These are phyloP conservation scores for Musca vetustissima DNA, from an alignment of 1,140 invertebrate species.

Conservation along the genomic window DNA sequence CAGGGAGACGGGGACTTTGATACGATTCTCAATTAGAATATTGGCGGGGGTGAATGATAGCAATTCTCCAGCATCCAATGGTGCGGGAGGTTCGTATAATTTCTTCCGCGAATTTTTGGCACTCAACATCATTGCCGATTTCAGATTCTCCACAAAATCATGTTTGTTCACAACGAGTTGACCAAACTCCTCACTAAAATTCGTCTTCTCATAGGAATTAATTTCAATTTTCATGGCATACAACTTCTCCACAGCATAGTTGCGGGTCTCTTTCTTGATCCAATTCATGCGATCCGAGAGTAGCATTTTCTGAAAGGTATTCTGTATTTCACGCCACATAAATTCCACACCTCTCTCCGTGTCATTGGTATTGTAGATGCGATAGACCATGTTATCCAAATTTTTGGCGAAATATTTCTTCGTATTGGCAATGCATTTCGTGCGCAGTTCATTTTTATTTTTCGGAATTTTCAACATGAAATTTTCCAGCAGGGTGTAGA, in stretches of 20 bases:
- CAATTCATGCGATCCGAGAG: slow-evolving; percentile 35
- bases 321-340: slow-evolving; percentile 41
- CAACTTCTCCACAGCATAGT: slow-evolving; percentile 39
- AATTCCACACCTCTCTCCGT: slow-evolving; percentile 37
- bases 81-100: slow-evolving; percentile 35
- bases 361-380: slow-evolving; percentile 33
- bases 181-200: slow-evolving; percentile 41
- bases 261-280: slow-evolving; percentile 29
- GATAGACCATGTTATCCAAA: slow-evolving; percentile 47
- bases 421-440: slow-evolving; percentile 33
- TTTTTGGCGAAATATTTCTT: slow-evolving; percentile 41
- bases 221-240: slow-evolving; percentile 40
- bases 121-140: background rate
- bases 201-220: slow-evolving; percentile 36
- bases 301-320: slow-evolving; percentile 35
- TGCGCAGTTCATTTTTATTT: slow-evolving; percentile 3
- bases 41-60: slow-evolving; percentile 46
- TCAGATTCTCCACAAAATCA: slow-evolving; percentile 28
- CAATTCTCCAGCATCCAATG: slow-evolving; percentile 34
- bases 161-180: slow-evolving; percentile 27
- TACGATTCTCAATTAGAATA: slow-evolving; percentile 41
- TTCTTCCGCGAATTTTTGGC: slow-evolving; percentile 24
- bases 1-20: slow-evolving; percentile 43
- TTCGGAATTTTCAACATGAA: slow-evolving; percentile 29
- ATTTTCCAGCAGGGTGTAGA: slow-evolving; percentile 34